Evolutionary conservation across 1,140 invertebrate species (phyloP), one percentile per base, ranked within the genome.

Genomic region (Atta colombica): DNA sequence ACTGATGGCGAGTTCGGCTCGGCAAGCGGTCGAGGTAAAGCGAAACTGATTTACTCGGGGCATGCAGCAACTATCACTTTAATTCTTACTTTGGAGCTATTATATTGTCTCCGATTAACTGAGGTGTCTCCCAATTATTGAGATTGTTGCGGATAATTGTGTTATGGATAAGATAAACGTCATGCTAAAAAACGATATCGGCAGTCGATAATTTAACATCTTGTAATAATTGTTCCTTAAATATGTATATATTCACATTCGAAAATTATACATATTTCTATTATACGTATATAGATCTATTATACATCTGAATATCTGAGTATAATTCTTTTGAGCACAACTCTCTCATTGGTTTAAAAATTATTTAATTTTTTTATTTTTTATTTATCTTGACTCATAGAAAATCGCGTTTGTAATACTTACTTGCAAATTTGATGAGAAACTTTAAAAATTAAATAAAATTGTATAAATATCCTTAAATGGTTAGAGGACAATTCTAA

Each of bases 31-130:
- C 25, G 66, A 71, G 31, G 18, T 3, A 55, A 61, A 51, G 14
- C 21, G 21, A 68, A 61, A 63, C 49, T 71, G 77, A 88, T 87
- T 82, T 63, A 82, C 18, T 82, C 31, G 51, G 31, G 55, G 18
- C 71, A 49, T 69, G 53, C 61, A 39, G 53, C 55, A 61, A 45
- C 51, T 7, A 35, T 35, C 77, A 61, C 69, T 77, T 87, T 87
- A 74, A 86, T 72, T 82, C n/a, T 39, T 65, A 16, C 58, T 60
- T 14, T 6, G 58, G 31, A 80, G 58, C 71, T 45, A 55, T 81
- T 82, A 72, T 69, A 7, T 6, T 78, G 31, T 60, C 18, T 45
- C 45, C n/a, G 45, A 86, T 81, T 53, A 28, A 81, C 21, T 31
- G 49, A 81, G 35, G 71, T 55, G 28, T 78, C 45, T 65, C 25